Percentiles rank a stretch among this genome's conserved stretches.
Evolutionary conservation across 2,888 invertebrate genomes (phyloP).

Genomic region (Tryphoninae sp.): DNA sequence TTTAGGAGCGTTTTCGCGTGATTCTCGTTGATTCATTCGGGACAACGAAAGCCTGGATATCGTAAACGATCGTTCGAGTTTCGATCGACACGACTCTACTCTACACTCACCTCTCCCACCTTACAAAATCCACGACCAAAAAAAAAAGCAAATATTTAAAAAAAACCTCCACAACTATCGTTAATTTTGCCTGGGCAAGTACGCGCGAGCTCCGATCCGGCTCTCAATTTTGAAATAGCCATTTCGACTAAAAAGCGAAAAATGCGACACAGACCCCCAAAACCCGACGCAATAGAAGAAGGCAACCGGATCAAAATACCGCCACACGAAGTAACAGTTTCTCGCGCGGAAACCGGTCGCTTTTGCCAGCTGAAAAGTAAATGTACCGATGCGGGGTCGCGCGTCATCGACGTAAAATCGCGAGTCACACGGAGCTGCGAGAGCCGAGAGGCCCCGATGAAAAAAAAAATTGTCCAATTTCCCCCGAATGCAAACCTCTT

Average conservation of each 20-base stretch:
- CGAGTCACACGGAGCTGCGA: slow-evolving; percentile 34
- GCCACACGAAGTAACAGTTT: slow-evolving; percentile 81
- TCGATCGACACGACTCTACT: slow-evolving; percentile 15
- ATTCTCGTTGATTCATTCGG: slow-evolving; percentile 59
- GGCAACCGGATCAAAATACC: slow-evolving; percentile 82
- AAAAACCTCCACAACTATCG: slow-evolving; percentile 13
- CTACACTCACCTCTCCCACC: slow-evolving; percentile 3
- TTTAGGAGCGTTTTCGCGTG: background rate
- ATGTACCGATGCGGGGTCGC: slow-evolving; percentile 22
- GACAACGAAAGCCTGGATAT: slow-evolving; percentile 59
- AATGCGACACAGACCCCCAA: slow-evolving; percentile 84
- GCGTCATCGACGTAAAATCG: slow-evolving; percentile 34
- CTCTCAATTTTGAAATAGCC: slow-evolving; percentile 90
- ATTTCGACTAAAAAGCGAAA: slow-evolving; percentile 82
- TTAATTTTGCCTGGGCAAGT: slow-evolving; percentile 77
- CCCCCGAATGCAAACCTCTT: background rate
- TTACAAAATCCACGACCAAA: slow-evolving; percentile 30
- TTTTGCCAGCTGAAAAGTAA: slow-evolving; percentile 70
- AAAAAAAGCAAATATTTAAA: slow-evolving; percentile 9
- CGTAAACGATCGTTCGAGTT: slow-evolving; percentile 47
- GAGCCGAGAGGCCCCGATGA: slow-evolving; percentile 34
- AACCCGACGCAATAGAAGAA: slow-evolving; percentile 90
- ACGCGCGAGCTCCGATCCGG: slow-evolving; percentile 82
- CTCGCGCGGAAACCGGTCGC: slow-evolving; percentile 80
- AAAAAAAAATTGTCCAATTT: slow-evolving; percentile 65